Evolutionary conservation across 2,888 invertebrate genomes (phyloP).

Genomic region (Vanessa cardui): DNA sequence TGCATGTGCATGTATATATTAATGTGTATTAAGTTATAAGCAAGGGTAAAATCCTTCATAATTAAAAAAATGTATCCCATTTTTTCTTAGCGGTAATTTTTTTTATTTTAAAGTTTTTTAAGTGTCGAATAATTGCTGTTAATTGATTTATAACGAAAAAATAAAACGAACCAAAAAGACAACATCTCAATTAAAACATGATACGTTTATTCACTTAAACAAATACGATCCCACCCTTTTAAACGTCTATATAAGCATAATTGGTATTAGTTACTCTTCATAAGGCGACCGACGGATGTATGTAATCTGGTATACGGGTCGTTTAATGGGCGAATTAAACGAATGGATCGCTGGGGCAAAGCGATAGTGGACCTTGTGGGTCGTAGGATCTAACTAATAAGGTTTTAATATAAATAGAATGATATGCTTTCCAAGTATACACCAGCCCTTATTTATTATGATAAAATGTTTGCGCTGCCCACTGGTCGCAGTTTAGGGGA

Average conservation of each 20-base stretch:
- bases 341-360: slow-evolving; percentile 39
- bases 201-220: slow-evolving; percentile 16
- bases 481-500: background rate
- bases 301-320: slow-evolving; percentile 75
- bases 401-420: slow-evolving; percentile 16
- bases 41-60: no score
- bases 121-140: no score
- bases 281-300: slow-evolving; percentile 57
- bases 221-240: slow-evolving; percentile 20
- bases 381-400: slow-evolving; percentile 29
- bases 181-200: background rate
- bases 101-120: no score
- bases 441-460: background rate
- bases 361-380: slow-evolving; percentile 36
- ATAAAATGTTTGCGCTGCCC: background rate
- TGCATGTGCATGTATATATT: no score
- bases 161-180: background rate
- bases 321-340: slow-evolving; percentile 69
- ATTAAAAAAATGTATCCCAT: no score
- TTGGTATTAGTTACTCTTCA: slow-evolving; percentile 41
- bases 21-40: no score
- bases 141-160: background rate
- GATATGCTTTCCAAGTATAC: slow-evolving; percentile 1
- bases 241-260: slow-evolving; percentile 38
- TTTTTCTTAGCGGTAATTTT: no score